A percentile compares a stretch with the other conserved stretches of the same genome.
Conservation (phyloP, 2,888 invertebrate species). For the Subacronicta megacephala region DNA sequence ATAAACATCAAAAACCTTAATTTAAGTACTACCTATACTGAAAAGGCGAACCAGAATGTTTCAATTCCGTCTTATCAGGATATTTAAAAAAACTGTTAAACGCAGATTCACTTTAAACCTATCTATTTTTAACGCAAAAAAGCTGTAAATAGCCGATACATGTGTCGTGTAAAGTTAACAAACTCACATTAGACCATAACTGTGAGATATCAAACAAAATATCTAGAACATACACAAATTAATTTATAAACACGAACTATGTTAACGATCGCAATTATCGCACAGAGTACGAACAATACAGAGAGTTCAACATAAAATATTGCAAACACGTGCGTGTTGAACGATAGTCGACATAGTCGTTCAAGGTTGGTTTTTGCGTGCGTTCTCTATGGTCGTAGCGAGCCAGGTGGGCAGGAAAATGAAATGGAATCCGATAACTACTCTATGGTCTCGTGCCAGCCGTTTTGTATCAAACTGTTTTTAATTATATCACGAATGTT, state of each 20-base stretch:
- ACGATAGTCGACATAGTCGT: slow-evolving; percentile 34
- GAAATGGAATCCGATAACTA: slow-evolving; percentile 73
- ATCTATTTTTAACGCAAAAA: too few relatives aligned
- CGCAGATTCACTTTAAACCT: too few relatives aligned
- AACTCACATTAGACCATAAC: slow-evolving; percentile 16
- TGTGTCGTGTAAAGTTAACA: slow-evolving; percentile 5
- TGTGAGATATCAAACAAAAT: slow-evolving; percentile 33
- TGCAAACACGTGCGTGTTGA: slow-evolving; percentile 32
- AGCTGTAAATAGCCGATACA: too few relatives aligned
- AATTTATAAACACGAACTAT: slow-evolving; percentile 36
- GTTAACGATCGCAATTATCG: slow-evolving; percentile 22
- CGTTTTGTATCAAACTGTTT: slow-evolving; percentile 51
- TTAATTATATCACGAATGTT: slow-evolving; percentile 32
- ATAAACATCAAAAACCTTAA: too few relatives aligned
- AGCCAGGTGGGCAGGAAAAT: slow-evolving; percentile 67
- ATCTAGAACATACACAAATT: slow-evolving; percentile 36
- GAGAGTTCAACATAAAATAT: slow-evolving; percentile 34
- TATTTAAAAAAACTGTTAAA: too few relatives aligned
- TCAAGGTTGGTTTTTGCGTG: slow-evolving; percentile 64
- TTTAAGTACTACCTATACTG: too few relatives aligned
- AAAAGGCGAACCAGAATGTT: too few relatives aligned
- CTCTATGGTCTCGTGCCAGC: slow-evolving; percentile 55
- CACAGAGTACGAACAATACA: slow-evolving; percentile 41
- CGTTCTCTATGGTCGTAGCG: slow-evolving; percentile 58
- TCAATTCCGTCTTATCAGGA: too few relatives aligned